phyloP scores from a whole-genome alignment of 2,888 invertebrate species.

The Nomada flava region DNA sequence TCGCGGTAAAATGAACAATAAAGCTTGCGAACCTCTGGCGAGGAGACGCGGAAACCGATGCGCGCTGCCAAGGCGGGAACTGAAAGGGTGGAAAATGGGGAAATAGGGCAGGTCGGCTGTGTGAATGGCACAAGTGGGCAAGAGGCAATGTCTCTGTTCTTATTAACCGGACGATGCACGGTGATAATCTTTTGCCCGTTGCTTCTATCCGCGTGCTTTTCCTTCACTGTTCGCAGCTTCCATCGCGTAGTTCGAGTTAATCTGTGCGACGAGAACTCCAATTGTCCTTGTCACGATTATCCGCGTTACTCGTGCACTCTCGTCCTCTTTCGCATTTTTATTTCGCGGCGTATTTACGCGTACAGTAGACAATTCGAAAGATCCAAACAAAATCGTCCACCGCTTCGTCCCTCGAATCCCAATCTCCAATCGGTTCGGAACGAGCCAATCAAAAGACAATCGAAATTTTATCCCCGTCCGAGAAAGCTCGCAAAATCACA shows the following conservation, averaged over 20 bases:
- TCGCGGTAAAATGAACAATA: constrained; percentile 33
- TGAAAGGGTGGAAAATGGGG: constrained; percentile 78
- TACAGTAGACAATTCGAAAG: too few relatives aligned
- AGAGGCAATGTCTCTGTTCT: constrained; percentile 79
- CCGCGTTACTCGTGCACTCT: too few relatives aligned
- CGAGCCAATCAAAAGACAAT: background rate
- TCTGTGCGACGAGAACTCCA: too few relatives aligned
- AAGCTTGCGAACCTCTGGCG: background rate
- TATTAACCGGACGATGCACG: constrained; percentile 75
- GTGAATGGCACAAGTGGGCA: constrained; percentile 63
- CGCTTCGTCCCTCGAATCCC: background rate
- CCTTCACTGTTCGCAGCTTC: background rate
- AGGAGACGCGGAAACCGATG: constrained; percentile 34
- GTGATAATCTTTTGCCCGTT: constrained; percentile 38
- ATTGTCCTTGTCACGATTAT: too few relatives aligned
- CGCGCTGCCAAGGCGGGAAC: constrained; percentile 42
- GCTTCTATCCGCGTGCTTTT: background rate
- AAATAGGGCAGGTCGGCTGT: constrained; percentile 78
- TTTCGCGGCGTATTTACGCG: too few relatives aligned
- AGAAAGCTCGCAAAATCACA: background rate
- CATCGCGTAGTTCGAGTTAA: too few relatives aligned
- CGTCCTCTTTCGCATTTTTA: too few relatives aligned
- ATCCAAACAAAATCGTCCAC: too few relatives aligned
- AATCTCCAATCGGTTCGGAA: background rate
- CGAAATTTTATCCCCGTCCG: background rate